Conservation (phyloP, 64 coral and sea anemone genomes). For the Stylophora pistillata region DNA sequence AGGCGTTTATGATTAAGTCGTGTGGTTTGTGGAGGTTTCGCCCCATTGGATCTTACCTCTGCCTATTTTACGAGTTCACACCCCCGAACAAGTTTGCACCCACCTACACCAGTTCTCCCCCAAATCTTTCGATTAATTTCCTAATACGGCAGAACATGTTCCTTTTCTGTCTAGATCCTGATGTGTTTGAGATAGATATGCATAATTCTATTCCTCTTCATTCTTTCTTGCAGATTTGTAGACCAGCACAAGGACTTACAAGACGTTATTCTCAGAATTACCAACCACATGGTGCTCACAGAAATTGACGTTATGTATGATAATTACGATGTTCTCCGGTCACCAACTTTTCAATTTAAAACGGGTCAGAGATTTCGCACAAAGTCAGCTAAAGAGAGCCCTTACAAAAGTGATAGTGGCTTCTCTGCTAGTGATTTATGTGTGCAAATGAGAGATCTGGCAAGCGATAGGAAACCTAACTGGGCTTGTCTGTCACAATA, state of each 20-base stretch:
- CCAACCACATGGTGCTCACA: conserved; percentile 68
- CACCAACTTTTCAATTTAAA: conserved; percentile 21
- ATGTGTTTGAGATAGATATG: not conserved
- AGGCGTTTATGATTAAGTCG: no score
- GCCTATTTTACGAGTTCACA: no score
- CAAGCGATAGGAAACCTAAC: not conserved
- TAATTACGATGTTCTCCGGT: not conserved
- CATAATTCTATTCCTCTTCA: not conserved
- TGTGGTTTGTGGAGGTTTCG: no score
- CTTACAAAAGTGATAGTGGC: conserved; percentile 66
- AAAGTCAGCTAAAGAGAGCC: conserved; percentile 64
- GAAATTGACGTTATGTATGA: conserved; percentile 52
- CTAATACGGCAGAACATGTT: no score
- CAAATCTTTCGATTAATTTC: no score
- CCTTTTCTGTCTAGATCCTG: no score
- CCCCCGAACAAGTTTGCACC: no score
- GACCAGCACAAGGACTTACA: conserved; percentile 68
- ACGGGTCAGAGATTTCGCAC: conserved; percentile 21
- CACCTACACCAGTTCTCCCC: no score
- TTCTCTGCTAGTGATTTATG: conserved; percentile 61
- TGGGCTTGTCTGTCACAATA: conserved; percentile 68
- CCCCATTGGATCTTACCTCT: no score
- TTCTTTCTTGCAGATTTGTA: conserved; percentile 53
- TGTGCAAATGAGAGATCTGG: not conserved
- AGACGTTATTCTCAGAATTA: conserved; percentile 56